Evolutionary conservation across 2,888 invertebrate genomes (phyloP).

Genomic region (Zaprionus bogoriensis): DNA sequence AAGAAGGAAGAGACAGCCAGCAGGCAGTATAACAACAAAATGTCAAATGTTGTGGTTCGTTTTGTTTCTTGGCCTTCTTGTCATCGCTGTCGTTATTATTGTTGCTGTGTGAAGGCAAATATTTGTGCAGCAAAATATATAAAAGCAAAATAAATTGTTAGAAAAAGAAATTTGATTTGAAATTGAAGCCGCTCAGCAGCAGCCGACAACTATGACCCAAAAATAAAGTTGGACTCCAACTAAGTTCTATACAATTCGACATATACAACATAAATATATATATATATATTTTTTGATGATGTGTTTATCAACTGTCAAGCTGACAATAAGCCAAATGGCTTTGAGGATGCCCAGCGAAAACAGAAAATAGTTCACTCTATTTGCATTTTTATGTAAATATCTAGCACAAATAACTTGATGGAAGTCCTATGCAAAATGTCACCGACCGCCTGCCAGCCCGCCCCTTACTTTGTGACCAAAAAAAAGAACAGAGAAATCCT

Average conservation of each 20-base stretch:
- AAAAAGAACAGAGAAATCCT: constrained; percentile 7
- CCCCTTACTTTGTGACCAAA: not conserved
- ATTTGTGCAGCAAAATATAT: constrained; percentile 42
- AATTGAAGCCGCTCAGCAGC: constrained; percentile 38
- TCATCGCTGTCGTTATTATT: constrained; percentile 29
- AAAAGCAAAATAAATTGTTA: constrained; percentile 33
- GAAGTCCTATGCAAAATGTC: not conserved
- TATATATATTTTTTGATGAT: constrained; percentile 46
- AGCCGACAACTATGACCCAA: not conserved
- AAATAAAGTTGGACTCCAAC: not conserved
- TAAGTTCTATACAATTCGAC: constrained; percentile 6
- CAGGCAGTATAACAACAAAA: constrained; percentile 18
- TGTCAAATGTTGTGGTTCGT: constrained; percentile 47
- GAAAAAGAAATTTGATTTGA: constrained; percentile 59
- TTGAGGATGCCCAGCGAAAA: constrained; percentile 29
- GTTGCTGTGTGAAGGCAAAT: constrained; percentile 41
- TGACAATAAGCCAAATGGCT: constrained; percentile 60
- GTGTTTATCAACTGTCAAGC: constrained; percentile 61
- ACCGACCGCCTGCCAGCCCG: not conserved
- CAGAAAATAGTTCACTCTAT: constrained; percentile 38
- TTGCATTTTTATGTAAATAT: constrained; percentile 56
- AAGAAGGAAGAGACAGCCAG: not conserved
- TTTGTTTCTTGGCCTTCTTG: constrained; percentile 40
- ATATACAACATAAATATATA: not conserved
- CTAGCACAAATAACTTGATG: constrained; percentile 36